Evolutionary conservation across 1,140 invertebrate genomes (phyloP).

Genomic region (Bombyx mori): ASM3026992v2 NC_085107.1:20396001-20396500

Average conservation of each 20-base stretch:
- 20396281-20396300: constrained; percentile 1
- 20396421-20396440: constrained; percentile 6
- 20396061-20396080: neutral
- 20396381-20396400: constrained; percentile 7
- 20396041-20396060: too few relatives aligned
- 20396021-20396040: too few relatives aligned
- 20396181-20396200: neutral
- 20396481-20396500: constrained; percentile 12
- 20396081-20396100: constrained; percentile 1
- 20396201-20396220: constrained; percentile 8
- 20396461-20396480: constrained; percentile 26
- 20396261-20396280: constrained; percentile 16
- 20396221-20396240: too few relatives aligned
- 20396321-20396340: constrained; percentile 8
- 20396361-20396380: constrained; percentile 7
- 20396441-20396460: constrained; percentile 17
- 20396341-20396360: neutral
- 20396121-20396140: constrained; percentile 22
- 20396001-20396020: too few relatives aligned
- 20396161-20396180: constrained; percentile 4
- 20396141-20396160: constrained; percentile 18
- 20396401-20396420: constrained; percentile 16
- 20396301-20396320: neutral
- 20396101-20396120: constrained; percentile 11
- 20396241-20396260: constrained; percentile 17